Percentiles rank a stretch among this genome's conserved stretches.
These are phyloP conservation scores for Leptinotarsa rubiginosa DNA, from an alignment of 2,888 invertebrate species.

Conservation along the genomic window DNA sequence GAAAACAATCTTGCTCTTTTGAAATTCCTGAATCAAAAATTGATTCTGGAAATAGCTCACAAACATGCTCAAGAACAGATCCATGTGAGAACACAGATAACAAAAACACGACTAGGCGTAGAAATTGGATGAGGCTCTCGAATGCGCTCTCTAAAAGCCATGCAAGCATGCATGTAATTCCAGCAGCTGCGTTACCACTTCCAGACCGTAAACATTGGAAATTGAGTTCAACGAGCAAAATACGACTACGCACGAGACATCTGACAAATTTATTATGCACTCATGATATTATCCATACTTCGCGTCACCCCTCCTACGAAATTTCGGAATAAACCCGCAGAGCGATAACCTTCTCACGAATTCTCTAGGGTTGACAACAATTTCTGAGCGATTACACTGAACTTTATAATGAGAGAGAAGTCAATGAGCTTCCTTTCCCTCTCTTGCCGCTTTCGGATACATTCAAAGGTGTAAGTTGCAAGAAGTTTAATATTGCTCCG, in stretches of 20 bases:
- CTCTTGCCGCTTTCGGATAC: not conserved
- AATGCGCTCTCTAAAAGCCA: not conserved
- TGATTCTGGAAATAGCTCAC: no score
- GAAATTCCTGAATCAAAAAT: no score
- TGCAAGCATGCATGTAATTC: not conserved
- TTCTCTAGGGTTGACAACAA: not conserved
- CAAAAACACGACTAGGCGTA: not conserved
- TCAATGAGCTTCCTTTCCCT: not conserved
- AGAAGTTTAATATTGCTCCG: not conserved
- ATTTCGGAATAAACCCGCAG: not conserved
- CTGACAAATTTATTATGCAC: constrained; percentile 16
- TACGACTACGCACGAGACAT: constrained; percentile 6
- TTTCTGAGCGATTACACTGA: constrained; percentile 8
- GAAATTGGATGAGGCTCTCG: not conserved
- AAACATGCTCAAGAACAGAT: no score
- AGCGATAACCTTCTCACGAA: not conserved
- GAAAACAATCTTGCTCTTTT: no score
- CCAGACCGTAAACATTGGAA: not conserved
- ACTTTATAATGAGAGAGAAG: constrained; percentile 8
- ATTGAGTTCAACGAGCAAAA: constrained; percentile 9
- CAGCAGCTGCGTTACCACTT: not conserved
- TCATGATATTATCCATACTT: constrained; percentile 8
- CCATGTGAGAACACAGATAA: no score
- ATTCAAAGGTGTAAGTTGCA: not conserved
- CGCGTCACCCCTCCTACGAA: not conserved